These are phyloP conservation scores for Epinephelus fuscoguttatus DNA, from an alignment of 2,113 vertebrate species.

Conservation along the genomic window DNA sequence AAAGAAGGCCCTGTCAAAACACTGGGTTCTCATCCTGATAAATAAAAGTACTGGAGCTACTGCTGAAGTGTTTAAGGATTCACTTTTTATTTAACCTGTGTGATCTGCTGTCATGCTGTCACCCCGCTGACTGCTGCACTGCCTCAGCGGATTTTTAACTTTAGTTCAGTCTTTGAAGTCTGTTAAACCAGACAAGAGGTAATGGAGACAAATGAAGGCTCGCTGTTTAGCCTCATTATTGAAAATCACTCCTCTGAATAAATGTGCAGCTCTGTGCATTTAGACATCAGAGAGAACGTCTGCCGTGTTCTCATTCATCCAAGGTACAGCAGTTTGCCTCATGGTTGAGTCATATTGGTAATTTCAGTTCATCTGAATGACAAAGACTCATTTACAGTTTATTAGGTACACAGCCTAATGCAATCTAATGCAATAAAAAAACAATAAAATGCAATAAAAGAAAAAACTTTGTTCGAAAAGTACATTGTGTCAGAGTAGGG, in stretches of 20 bases:
- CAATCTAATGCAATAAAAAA: constrained; percentile 32
- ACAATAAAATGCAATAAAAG: constrained; percentile 34
- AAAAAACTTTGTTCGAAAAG: not conserved
- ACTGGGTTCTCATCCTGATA: not conserved
- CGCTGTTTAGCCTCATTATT: constrained; percentile 45
- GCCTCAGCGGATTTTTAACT: constrained; percentile 7
- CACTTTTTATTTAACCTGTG: constrained; percentile 5
- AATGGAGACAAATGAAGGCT: constrained; percentile 62
- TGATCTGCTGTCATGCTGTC: constrained; percentile 9
- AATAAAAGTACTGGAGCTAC: constrained; percentile 4
- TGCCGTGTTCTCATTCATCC: constrained; percentile 10
- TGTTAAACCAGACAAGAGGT: constrained; percentile 29
- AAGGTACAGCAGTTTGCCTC: constrained; percentile 15
- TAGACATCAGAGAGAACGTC: constrained; percentile 25
- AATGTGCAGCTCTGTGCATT: constrained; percentile 39
- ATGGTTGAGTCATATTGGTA: constrained; percentile 4
- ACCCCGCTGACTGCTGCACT: constrained; percentile 1
- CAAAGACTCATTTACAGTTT: constrained; percentile 9
- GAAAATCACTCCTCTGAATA: constrained; percentile 42
- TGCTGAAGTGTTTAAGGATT: not conserved
- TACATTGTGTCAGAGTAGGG: constrained; percentile 4
- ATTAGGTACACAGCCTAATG: constrained; percentile 24
- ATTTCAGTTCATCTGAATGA: constrained; percentile 27
- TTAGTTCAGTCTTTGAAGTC: constrained; percentile 35
- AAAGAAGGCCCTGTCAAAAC: not conserved